Conservation (phyloP, 2,888 invertebrate species). For the Idaea straminata region DNA sequence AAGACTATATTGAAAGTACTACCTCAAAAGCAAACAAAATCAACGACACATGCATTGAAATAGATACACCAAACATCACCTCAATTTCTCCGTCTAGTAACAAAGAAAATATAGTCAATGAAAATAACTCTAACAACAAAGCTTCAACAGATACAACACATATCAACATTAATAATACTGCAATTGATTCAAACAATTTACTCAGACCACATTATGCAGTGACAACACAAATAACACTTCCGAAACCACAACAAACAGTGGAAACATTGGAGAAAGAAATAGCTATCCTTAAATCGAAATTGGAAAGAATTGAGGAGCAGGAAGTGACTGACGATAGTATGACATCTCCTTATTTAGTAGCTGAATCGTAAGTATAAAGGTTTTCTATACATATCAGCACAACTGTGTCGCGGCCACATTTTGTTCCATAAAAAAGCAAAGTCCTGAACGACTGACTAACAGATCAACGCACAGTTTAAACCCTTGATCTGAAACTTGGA, state of each 20-base stretch:
- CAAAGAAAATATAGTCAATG: neutral
- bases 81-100: neutral
- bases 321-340: neutral
- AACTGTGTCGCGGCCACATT: too few species aligned
- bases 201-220: neutral
- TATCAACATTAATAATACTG: neutral
- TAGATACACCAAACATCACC: neutral
- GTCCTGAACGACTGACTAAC: too few species aligned
- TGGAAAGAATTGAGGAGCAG: neutral
- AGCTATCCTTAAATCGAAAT: neutral
- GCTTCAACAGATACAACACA: neutral
- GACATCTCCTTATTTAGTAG: neutral
- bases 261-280: neutral
- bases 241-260: neutral
- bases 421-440: too few species aligned
- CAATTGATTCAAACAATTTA: neutral
- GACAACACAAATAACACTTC: neutral
- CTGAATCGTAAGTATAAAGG: constrained; percentile 3
- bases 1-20: too few species aligned
- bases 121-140: neutral
- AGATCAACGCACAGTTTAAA: too few species aligned
- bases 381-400: too few species aligned
- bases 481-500: too few species aligned
- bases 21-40: too few species aligned
- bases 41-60: neutral